Conservation (phyloP, 1,140 invertebrate genomes). For the Microplitis mediator region DNA sequence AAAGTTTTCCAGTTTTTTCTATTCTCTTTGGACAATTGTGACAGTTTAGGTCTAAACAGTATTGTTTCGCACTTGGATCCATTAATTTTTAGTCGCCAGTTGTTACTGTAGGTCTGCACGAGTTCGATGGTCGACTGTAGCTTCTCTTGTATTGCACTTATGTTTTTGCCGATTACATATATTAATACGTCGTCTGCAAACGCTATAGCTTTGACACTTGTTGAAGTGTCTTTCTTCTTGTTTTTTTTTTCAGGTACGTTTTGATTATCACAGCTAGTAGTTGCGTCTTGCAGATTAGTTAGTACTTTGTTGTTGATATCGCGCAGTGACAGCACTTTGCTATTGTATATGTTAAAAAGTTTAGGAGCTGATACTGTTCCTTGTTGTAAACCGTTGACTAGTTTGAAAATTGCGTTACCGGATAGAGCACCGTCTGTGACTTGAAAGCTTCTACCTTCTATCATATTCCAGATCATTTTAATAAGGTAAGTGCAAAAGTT, state of each 20-base stretch:
- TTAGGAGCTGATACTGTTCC: too few relatives aligned
- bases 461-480: slow-evolving; percentile 14
- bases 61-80: slow-evolving; percentile 25
- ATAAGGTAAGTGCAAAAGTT: slow-evolving; percentile 2
- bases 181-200: slow-evolving; percentile 23
- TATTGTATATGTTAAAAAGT: too few relatives aligned
- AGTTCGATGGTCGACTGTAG: background rate
- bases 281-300: too few relatives aligned
- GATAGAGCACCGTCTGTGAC: background rate
- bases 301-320: too few relatives aligned
- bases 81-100: slow-evolving; percentile 23
- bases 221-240: too few relatives aligned
- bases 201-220: slow-evolving; percentile 10
- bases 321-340: too few relatives aligned
- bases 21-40: background rate
- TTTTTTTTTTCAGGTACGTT: too few relatives aligned
- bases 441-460: background rate
- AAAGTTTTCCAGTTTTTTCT: background rate
- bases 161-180: slow-evolving; percentile 8
- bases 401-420: background rate
- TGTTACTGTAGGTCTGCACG: slow-evolving; percentile 1
- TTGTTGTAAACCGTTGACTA: too few relatives aligned
- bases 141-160: background rate
- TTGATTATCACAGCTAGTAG: background rate
- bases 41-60: too few relatives aligned